phyloP scores from a whole-genome alignment of 2,113 vertebrate genomes.

The Heterotilapia buettikoferi region DNA sequence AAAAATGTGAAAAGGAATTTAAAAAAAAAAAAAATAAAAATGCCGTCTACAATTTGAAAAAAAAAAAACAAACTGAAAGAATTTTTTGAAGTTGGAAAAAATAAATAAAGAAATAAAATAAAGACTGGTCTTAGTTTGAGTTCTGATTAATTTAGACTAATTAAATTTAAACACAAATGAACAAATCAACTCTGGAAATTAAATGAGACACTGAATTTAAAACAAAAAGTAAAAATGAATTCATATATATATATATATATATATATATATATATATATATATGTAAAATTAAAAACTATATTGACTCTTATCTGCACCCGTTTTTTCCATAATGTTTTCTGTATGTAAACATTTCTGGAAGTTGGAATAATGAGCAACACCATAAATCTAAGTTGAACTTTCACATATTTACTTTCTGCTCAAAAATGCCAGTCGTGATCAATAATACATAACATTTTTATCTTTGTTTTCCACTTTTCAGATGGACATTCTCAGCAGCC shows the following conservation, averaged over 20 bases:
- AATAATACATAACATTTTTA: neutral
- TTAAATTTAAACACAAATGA: neutral
- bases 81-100: too few relatives aligned
- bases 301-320: neutral
- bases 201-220: neutral
- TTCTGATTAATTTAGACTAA: neutral
- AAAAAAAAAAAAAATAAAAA: too few relatives aligned
- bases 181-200: neutral
- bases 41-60: too few relatives aligned
- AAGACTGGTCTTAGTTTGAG: neutral
- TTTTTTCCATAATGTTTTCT: neutral
- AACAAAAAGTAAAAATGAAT: too few relatives aligned
- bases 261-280: neutral
- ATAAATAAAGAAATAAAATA: neutral
- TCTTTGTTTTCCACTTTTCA: neutral
- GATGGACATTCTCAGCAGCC: neutral
- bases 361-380: neutral
- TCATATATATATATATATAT: too few relatives aligned
- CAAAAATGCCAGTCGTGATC: neutral
- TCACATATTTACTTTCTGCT: neutral
- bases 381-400: neutral
- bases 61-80: too few relatives aligned
- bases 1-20: too few relatives aligned
- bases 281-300: neutral
- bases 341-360: neutral